Evolutionary conservation across 2,797 vertebrate species (phyloP).

Genomic region (Alosa sapidissima): DNA sequence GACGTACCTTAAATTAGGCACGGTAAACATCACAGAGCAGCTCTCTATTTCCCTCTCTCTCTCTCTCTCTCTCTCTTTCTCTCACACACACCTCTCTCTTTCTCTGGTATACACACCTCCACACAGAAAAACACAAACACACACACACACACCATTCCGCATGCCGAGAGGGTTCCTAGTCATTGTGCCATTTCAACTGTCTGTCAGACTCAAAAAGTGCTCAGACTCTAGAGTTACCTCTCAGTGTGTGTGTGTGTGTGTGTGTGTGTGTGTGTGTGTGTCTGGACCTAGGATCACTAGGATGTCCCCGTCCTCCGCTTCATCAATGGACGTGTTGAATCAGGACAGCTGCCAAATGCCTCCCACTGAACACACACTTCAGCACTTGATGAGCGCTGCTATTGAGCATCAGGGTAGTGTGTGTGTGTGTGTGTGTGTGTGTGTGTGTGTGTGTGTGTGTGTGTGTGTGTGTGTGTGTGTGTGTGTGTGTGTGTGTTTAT

Average conservation of each 20-base stretch:
- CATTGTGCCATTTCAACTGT: too few relatives aligned
- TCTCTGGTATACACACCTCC: not conserved
- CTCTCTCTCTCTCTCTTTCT: not conserved
- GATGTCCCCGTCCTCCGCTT: conserved; percentile 41
- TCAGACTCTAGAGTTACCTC: too few relatives aligned
- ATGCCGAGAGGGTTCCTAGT: too few relatives aligned
- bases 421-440: not conserved
- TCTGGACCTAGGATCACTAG: conserved; percentile 4
- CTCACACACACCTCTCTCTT: not conserved
- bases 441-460: not conserved
- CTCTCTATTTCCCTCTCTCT: conserved; percentile 1
- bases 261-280: too few relatives aligned
- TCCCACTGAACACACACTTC: not conserved
- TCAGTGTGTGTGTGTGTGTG: too few relatives aligned
- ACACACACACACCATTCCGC: not conserved
- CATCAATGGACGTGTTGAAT: not conserved
- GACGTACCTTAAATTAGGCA: conserved; percentile 48
- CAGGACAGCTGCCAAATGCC: not conserved
- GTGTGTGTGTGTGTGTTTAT: too few relatives aligned
- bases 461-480: too few relatives aligned
- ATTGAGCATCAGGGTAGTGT: not conserved
- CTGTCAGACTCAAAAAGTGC: too few relatives aligned
- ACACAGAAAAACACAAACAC: not conserved
- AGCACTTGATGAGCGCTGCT: conserved; percentile 1
- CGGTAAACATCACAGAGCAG: not conserved